phyloP scores from a whole-genome alignment of 2,888 invertebrate species.

The Papilio demoleus region DNA sequence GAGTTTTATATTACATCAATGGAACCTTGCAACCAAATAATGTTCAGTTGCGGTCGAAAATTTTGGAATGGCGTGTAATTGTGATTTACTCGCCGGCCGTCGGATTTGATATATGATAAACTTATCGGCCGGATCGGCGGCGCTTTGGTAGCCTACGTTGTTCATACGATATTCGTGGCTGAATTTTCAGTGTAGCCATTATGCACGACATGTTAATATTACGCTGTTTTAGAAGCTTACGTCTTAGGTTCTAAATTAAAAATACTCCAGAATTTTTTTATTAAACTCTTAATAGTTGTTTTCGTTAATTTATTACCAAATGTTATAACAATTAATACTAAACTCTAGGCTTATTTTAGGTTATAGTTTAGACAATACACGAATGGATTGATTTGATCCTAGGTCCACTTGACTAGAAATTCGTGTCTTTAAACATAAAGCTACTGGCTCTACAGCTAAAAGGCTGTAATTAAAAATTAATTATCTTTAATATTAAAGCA shows the following conservation, averaged over 20 bases:
- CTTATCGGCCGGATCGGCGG: conserved; percentile 60
- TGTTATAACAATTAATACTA: too few relatives aligned
- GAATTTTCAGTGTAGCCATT: conserved; percentile 42
- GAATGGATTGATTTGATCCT: too few relatives aligned
- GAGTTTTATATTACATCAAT: conserved; percentile 47
- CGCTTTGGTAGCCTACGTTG: conserved; percentile 50
- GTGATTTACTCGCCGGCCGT: conserved; percentile 69
- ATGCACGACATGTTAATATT: conserved; percentile 28
- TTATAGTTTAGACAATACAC: too few relatives aligned
- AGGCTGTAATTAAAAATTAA: too few relatives aligned
- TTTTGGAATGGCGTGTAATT: conserved; percentile 76
- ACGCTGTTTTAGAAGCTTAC: neutral
- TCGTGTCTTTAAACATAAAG: too few relatives aligned
- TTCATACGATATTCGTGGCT: conserved; percentile 43
- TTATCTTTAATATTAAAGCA: neutral
- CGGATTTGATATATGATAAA: conserved; percentile 74
- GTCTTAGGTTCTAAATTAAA: neutral
- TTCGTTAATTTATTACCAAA: too few relatives aligned
- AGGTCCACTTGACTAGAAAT: too few relatives aligned
- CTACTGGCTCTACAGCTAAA: too few relatives aligned
- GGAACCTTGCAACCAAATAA: conserved; percentile 67
- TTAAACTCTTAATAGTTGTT: too few relatives aligned
- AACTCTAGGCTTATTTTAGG: too few relatives aligned
- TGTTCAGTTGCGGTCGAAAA: conserved; percentile 71
- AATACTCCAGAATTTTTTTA: too few relatives aligned